A percentile compares a stretch with the other conserved stretches of the same genome.
Conservation (phyloP, 2,113 vertebrate genomes). For the Anguilla japonica region DNA sequence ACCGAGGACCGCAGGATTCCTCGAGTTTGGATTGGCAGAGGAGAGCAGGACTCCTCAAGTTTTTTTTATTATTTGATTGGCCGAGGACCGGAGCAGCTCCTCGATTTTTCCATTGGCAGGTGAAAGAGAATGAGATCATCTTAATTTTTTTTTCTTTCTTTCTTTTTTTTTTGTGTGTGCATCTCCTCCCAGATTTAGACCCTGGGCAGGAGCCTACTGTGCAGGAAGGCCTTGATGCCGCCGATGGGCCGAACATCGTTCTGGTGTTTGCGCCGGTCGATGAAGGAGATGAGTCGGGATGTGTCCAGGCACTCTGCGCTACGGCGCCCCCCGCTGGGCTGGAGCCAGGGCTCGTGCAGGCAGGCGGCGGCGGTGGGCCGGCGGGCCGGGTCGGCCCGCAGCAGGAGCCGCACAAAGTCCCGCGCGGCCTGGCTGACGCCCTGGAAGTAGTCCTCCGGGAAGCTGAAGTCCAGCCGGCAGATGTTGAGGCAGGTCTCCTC, state of each 20-base stretch:
- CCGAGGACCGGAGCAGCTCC: constrained; percentile 51
- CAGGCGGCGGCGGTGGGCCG: constrained; percentile 83
- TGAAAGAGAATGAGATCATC: constrained; percentile 92
- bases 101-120: constrained; percentile 63
- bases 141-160: constrained; percentile 8
- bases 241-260: constrained; percentile 90
- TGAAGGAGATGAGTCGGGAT: constrained; percentile 92
- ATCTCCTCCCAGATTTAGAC: constrained; percentile 57
- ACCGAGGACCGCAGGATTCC: constrained; percentile 62
- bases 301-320: constrained; percentile 82
- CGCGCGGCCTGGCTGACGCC: constrained; percentile 91
- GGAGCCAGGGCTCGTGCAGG: constrained; percentile 93
- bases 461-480: constrained; percentile 98
- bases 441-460: constrained; percentile 95
- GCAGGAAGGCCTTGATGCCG: constrained; percentile 88
- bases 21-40: constrained; percentile 63
- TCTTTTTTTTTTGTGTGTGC: constrained; percentile 28
- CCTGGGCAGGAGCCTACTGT: constrained; percentile 86
- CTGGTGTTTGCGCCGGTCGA: constrained; percentile 96
- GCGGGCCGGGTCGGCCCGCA: constrained; percentile 81
- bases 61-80: constrained; percentile 32
- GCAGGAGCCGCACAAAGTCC: constrained; percentile 88
- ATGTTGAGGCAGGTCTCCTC: constrained; percentile 99
- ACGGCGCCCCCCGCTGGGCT: constrained; percentile 62
- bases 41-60: constrained; percentile 39